A percentile compares a stretch with the other conserved stretches of the same genome.
Conservation (phyloP, 2,113 vertebrate species). For the Oenanthe oenanthe region DNA sequence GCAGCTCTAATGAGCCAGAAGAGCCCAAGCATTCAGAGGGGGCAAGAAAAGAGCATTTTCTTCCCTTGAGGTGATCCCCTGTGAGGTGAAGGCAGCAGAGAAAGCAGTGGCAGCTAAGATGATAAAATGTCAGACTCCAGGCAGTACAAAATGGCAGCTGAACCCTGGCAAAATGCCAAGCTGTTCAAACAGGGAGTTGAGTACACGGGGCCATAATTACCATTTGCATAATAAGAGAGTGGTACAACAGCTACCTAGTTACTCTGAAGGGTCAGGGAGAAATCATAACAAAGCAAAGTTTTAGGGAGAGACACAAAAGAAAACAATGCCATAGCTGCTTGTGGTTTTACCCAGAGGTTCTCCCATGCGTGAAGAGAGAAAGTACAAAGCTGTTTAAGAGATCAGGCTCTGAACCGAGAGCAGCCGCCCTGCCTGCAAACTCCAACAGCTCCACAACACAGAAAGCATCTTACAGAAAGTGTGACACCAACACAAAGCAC, state of each 20-base stretch:
- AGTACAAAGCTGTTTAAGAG: slow-evolving; percentile 47
- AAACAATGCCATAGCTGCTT: slow-evolving; percentile 17
- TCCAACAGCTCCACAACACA: neutral
- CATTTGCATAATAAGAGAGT: slow-evolving; percentile 48
- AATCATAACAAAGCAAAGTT: slow-evolving; percentile 56
- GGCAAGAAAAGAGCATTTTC: neutral
- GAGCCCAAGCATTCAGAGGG: neutral
- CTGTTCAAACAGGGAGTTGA: neutral
- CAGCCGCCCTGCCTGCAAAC: neutral
- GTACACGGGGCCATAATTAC: neutral
- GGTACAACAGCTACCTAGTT: slow-evolving; percentile 42
- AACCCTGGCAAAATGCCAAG: slow-evolving; percentile 21
- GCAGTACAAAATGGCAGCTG: slow-evolving; percentile 61
- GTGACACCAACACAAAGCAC: slow-evolving; percentile 8
- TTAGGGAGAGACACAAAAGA: slow-evolving; percentile 40
- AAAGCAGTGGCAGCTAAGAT: slow-evolving; percentile 2
- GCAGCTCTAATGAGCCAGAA: neutral
- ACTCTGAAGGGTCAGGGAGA: slow-evolving; percentile 2
- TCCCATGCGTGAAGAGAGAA: slow-evolving; percentile 47
- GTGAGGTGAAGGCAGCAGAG: neutral
- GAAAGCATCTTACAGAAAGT: neutral
- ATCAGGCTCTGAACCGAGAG: neutral
- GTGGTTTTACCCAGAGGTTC: slow-evolving; percentile 26
- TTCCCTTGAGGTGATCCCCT: neutral
- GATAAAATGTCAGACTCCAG: slow-evolving; percentile 57